Conservation (phyloP, 1,140 invertebrate species). For the Scylla paramamosain region DNA sequence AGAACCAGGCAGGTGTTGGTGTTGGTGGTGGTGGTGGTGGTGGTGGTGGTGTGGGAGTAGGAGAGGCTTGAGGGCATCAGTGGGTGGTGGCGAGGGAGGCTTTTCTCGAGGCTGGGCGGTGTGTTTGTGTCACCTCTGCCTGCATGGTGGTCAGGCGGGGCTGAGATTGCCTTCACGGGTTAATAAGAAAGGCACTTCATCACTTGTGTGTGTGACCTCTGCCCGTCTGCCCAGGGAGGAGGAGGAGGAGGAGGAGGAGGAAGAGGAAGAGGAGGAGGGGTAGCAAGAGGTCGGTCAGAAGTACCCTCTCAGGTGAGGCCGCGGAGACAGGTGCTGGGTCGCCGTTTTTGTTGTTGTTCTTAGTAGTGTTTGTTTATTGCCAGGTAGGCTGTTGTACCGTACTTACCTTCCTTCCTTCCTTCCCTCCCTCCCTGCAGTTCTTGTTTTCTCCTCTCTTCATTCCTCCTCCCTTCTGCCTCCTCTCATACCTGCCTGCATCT, state of each 20-base stretch:
- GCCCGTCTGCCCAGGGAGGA: not conserved
- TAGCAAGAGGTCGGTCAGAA: not conserved
- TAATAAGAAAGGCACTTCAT: not conserved
- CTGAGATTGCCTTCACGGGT: not conserved
- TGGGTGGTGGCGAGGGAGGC: too few relatives aligned
- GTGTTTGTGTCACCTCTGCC: not conserved
- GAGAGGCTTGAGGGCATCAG: too few relatives aligned
- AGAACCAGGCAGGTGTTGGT: too few relatives aligned
- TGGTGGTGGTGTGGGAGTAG: too few relatives aligned
- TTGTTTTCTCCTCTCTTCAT: not conserved
- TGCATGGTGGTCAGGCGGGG: not conserved
- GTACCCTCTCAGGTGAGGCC: not conserved
- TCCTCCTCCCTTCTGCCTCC: not conserved
- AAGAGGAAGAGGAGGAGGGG: not conserved
- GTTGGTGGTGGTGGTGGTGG: too few relatives aligned
- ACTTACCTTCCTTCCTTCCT: not conserved
- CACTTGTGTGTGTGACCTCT: not conserved
- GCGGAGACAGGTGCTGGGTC: not conserved
- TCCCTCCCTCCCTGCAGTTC: not conserved
- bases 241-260: slow-evolving; percentile 16
- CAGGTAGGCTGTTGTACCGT: not conserved
- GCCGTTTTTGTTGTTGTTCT: slow-evolving; percentile 1
- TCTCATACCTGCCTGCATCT: not conserved
- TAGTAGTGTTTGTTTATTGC: not conserved
- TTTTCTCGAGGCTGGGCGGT: too few relatives aligned